Conservation (phyloP, 2,888 invertebrate species). For the Dermolepida albohirtum region DNA sequence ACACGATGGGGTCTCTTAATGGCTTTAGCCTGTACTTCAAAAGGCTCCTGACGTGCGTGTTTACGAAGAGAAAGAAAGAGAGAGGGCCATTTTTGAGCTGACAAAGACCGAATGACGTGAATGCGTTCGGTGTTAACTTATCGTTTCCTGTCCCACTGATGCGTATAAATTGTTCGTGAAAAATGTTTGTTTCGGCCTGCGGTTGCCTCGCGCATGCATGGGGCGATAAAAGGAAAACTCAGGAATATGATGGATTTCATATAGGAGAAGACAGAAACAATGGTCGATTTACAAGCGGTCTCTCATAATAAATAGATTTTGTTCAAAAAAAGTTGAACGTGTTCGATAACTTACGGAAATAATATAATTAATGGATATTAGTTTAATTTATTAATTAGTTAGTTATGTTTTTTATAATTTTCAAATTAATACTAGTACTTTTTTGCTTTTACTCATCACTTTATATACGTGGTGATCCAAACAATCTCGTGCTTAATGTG, state of each 20-base stretch:
- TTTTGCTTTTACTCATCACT: too few relatives aligned
- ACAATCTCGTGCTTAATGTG: too few relatives aligned
- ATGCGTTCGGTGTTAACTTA: constrained; percentile 47
- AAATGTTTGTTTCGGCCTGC: constrained; percentile 38
- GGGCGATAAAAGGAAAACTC: constrained; percentile 37
- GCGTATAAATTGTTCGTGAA: constrained; percentile 47
- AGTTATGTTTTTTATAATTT: too few relatives aligned
- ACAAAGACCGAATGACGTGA: constrained; percentile 40
- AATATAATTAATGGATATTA: too few relatives aligned
- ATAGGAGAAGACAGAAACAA: not conserved
- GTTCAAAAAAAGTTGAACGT: too few relatives aligned
- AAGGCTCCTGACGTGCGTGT: constrained; percentile 45
- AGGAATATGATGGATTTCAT: constrained; percentile 9
- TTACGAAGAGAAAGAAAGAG: constrained; percentile 29
- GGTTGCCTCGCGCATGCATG: constrained; percentile 11
- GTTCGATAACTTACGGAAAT: too few relatives aligned
- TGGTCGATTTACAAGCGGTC: too few relatives aligned
- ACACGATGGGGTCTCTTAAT: constrained; percentile 60
- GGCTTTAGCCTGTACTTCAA: constrained; percentile 48
- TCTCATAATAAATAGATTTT: too few relatives aligned
- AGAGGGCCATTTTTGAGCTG: constrained; percentile 5
- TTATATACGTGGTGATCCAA: too few relatives aligned
- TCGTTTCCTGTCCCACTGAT: constrained; percentile 48
- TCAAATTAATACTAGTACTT: too few relatives aligned
- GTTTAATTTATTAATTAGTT: too few relatives aligned